Evolutionary conservation across 2,797 vertebrate genomes (phyloP).

Genomic region (Pangasius djambal): DNA sequence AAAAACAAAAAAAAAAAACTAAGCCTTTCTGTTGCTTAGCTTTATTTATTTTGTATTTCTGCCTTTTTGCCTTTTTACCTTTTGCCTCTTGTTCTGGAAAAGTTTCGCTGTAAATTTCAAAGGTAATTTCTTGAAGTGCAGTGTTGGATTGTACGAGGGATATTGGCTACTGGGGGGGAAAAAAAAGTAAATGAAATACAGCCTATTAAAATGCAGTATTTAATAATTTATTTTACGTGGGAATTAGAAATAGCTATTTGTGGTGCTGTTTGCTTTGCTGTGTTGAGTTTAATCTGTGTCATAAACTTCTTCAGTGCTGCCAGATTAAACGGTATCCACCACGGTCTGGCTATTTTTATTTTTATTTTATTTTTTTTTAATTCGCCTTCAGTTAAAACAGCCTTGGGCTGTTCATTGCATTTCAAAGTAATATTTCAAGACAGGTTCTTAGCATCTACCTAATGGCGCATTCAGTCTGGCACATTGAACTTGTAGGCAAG

Average conservation of each 20-base stretch:
- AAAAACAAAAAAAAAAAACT: background rate
- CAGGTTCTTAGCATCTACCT: background rate
- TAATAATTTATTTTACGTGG: conserved; percentile 7
- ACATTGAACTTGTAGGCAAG: background rate
- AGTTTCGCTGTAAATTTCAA: conserved; percentile 67
- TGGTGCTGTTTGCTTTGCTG: background rate
- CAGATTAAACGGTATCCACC: conserved; percentile 9
- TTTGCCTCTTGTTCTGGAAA: conserved; percentile 19
- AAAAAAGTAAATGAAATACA: background rate
- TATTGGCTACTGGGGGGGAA: background rate
- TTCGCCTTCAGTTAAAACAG: background rate
- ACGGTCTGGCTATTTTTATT: background rate
- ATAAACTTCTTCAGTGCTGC: background rate
- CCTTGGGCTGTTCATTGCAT: background rate
- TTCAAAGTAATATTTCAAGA: background rate
- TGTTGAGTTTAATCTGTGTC: background rate
- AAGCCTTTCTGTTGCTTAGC: background rate
- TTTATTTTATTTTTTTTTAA: background rate
- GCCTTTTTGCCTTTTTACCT: conserved; percentile 19
- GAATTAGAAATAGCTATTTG: background rate
- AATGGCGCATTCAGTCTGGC: background rate
- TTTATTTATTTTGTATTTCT: conserved; percentile 6
- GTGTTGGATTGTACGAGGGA: conserved; percentile 56
- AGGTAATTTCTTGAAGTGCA: conserved; percentile 63
- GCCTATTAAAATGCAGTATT: background rate